phyloP scores from a whole-genome alignment of 2,113 vertebrate genomes.

The Hydropotes inermis region DNA sequence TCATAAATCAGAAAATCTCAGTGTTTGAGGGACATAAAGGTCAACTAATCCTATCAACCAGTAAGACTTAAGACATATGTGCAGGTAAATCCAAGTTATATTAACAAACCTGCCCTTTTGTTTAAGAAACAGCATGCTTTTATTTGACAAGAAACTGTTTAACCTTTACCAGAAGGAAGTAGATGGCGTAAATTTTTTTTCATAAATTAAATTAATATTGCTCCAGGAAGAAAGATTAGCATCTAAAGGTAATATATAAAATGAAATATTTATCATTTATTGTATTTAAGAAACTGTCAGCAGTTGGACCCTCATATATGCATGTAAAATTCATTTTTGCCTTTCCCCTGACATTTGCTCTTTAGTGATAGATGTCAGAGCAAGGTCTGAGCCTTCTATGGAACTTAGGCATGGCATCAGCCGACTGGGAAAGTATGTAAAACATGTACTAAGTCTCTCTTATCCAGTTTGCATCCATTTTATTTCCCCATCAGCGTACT shows the following conservation, averaged over 20 bases:
- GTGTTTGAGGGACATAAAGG: conserved; percentile 52
- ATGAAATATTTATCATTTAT: conserved; percentile 62
- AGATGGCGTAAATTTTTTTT: conserved; percentile 59
- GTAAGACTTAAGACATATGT: conserved; percentile 56
- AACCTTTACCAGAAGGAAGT: conserved; percentile 66
- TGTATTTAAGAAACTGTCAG: not conserved
- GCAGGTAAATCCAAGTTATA: conserved; percentile 69
- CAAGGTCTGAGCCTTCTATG: not conserved
- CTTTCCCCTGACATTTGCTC: not conserved
- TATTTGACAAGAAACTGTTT: conserved; percentile 74
- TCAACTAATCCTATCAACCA: conserved; percentile 53
- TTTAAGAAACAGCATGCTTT: conserved; percentile 67
- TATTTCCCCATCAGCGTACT: not conserved
- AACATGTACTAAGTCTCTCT: not conserved
- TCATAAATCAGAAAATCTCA: conserved; percentile 20
- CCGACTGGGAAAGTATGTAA: not conserved
- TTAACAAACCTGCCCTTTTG: conserved; percentile 71
- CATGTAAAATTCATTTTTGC: not conserved
- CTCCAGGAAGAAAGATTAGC: conserved; percentile 57
- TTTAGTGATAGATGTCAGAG: not conserved
- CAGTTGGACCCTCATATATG: not conserved
- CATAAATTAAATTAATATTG: conserved; percentile 66
- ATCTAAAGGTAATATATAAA: conserved; percentile 62
- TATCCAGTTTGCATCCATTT: not conserved
- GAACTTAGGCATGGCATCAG: not conserved